Evolutionary conservation across 2,113 vertebrate genomes (phyloP).

Genomic region (Laticauda colubrina): DNA sequence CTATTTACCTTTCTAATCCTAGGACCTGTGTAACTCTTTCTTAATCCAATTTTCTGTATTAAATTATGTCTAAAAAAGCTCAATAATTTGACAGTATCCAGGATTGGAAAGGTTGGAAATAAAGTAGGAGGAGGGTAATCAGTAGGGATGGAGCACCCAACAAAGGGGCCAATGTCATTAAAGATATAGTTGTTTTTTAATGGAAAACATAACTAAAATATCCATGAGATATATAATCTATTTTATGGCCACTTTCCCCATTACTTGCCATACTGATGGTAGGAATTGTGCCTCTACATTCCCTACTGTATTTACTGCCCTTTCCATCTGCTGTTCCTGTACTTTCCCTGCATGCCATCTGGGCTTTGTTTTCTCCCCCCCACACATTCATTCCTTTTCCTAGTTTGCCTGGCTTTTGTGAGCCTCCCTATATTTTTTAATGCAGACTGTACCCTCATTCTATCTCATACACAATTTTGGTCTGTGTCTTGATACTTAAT

Average conservation of each 20-base stretch:
- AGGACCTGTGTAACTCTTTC: neutral
- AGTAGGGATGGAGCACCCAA: neutral
- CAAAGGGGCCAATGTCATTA: neutral
- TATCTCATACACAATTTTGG: neutral
- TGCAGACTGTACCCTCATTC: neutral
- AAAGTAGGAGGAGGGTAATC: neutral
- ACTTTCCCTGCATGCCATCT: neutral
- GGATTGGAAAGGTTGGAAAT: neutral
- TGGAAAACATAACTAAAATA: neutral
- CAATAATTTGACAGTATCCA: neutral
- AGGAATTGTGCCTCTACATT: neutral
- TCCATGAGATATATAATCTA: neutral
- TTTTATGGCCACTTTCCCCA: neutral
- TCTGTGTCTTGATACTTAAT: neutral
- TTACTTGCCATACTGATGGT: neutral
- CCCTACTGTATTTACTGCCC: neutral
- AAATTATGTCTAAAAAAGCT: neutral
- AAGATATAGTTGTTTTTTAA: neutral
- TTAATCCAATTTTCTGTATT: neutral
- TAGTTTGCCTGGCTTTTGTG: neutral
- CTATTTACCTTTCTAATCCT: neutral
- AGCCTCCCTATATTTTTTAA: neutral
- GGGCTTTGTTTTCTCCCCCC: neutral
- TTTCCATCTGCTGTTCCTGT: neutral
- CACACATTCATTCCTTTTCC: neutral